Evolutionary conservation across 2,797 vertebrate genomes (phyloP), one percentile per base, ranked within the genome.

Genomic region (Gobio occitaniae): DNA sequence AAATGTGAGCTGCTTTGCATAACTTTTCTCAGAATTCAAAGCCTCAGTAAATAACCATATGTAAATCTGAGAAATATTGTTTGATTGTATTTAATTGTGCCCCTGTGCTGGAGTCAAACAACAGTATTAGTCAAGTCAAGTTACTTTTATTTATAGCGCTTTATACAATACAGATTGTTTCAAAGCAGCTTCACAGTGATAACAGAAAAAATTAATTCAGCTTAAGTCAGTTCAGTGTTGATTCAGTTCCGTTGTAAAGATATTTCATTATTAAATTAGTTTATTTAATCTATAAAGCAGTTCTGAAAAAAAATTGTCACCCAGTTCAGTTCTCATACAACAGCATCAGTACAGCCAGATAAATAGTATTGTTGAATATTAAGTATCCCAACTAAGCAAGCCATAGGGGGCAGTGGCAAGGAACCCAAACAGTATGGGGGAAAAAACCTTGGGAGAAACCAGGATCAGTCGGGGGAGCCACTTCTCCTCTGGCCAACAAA

Each of bases 1-100:
- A 32, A n/a, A 70, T 71, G 11, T 29, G 16, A 78, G 79, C 66
- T 41, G 38, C 29, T 19, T 19, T 69, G 41, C 10, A 70, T 25
- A 7, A 54, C 54, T 32, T 61, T 61, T 56, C 41, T 63, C 32
- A 7, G 32, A 71, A 61, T 85, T 65, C 66, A 63, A 76, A 76
- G 81, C 54, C 77, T 78, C 29, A 3, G 32, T 79, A 52, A 84
- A 85, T 50, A 80, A 65, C 29, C 38, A 71, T 17, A 44, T 74
- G 77, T 21, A 80, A 78, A 74, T 74, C 76, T 52, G 47, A 25
- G 52, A 66, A 84, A 61, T 70, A 78, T 48, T 70, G 48, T 32
- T 29, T 66, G 59, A 47, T 84, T 70, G 79, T 70, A 44, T 70
- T 70, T 56, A 81, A 70, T 59, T 71, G 66, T 81, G 66, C 66